These are phyloP conservation scores for Piscicola geometra DNA, from an alignment of 2,888 invertebrate genomes.

Conservation along the genomic window DNA sequence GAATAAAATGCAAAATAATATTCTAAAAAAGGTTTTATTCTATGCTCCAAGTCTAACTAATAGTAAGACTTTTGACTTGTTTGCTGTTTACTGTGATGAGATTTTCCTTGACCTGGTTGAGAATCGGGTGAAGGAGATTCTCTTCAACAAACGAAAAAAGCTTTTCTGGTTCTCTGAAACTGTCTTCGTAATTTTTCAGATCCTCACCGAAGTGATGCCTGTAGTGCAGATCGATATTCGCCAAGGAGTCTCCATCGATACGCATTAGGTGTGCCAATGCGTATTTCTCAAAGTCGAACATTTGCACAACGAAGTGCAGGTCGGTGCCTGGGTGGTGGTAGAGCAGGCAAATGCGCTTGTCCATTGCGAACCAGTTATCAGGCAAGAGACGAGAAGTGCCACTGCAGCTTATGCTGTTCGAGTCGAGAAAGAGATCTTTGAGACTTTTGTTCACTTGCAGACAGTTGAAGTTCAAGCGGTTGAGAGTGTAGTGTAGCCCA, in stretches of 20 bases:
- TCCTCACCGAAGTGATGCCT: not conserved
- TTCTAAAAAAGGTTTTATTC: too few relatives aligned
- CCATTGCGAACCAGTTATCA: not conserved
- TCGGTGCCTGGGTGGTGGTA: not conserved
- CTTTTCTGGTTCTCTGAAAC: not conserved
- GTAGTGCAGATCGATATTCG: not conserved
- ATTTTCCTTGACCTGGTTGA: not conserved
- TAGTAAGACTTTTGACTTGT: too few relatives aligned
- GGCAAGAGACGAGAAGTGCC: not conserved
- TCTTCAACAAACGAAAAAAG: not conserved
- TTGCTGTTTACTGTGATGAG: too few relatives aligned
- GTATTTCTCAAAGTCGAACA: not conserved
- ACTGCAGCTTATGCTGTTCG: not conserved
- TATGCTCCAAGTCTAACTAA: too few relatives aligned
- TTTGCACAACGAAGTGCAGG: not conserved
- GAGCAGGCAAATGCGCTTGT: not conserved
- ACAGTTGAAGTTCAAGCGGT: not conserved
- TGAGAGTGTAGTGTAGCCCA: not conserved
- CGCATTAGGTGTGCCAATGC: not conserved
- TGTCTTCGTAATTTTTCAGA: not conserved
- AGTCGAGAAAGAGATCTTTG: not conserved
- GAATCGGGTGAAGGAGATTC: not conserved
- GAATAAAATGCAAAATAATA: too few relatives aligned
- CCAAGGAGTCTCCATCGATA: not conserved
- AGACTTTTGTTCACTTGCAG: not conserved